Evolutionary conservation across 1,140 invertebrate genomes (phyloP).

Genomic region (Odontomachus brunneus): DNA sequence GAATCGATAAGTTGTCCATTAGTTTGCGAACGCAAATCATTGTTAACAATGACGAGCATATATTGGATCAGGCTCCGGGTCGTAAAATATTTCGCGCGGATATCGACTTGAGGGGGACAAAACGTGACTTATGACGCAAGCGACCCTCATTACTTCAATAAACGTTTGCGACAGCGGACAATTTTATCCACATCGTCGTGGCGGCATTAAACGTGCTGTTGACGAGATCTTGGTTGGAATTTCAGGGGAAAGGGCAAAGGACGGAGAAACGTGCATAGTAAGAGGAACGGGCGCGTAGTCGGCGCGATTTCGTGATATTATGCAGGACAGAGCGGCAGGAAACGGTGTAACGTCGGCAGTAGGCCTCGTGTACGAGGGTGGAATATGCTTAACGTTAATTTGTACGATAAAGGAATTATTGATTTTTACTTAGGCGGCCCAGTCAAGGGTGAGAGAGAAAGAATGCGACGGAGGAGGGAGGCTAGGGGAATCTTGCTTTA

Average conservation of each 20-base stretch:
- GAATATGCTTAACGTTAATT: slow-evolving; percentile 85
- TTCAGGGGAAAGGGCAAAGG: background rate
- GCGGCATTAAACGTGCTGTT: background rate
- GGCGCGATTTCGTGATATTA: slow-evolving; percentile 71
- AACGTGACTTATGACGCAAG: too few relatives aligned
- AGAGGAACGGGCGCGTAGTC: slow-evolving; percentile 32
- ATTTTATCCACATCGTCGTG: background rate
- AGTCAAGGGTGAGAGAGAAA: slow-evolving; percentile 77
- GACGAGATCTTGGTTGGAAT: background rate
- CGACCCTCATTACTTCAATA: too few relatives aligned
- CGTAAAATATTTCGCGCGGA: too few relatives aligned
- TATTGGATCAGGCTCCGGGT: too few relatives aligned
- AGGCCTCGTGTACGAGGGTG: slow-evolving; percentile 77
- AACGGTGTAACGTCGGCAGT: slow-evolving; percentile 70
- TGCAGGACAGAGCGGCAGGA: slow-evolving; percentile 70
- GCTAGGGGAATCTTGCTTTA: slow-evolving; percentile 70
- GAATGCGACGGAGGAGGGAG: background rate
- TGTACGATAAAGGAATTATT: slow-evolving; percentile 85
- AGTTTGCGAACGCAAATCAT: too few relatives aligned
- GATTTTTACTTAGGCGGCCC: slow-evolving; percentile 83
- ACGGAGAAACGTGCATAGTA: background rate
- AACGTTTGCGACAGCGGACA: background rate
- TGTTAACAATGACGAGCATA: too few relatives aligned
- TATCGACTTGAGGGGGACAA: too few relatives aligned
- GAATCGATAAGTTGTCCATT: too few relatives aligned